Evolutionary conservation across 2,888 invertebrate genomes (phyloP).

Genomic region (Xestia xanthographa): DNA sequence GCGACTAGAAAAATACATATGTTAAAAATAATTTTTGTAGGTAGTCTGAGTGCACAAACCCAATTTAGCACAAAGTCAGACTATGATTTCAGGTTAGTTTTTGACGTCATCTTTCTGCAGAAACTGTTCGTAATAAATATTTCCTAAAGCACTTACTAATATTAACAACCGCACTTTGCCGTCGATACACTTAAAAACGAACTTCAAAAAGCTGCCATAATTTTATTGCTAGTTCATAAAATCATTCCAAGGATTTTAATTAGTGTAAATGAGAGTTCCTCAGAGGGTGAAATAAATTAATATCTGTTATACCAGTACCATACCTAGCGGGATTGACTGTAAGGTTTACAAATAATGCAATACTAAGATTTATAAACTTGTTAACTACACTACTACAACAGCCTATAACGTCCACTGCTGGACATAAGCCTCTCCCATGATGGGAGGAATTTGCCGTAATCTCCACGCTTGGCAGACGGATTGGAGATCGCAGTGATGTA

Average conservation of each 20-base stretch:
- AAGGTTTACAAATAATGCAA: no score
- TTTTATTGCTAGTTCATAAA: constrained; percentile 70
- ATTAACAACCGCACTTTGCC: constrained; percentile 61
- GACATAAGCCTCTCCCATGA: no score
- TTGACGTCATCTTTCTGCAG: constrained; percentile 23
- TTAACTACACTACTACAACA: no score
- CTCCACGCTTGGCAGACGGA: no score
- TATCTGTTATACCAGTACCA: not conserved
- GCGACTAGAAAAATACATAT: not conserved
- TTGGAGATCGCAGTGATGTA: no score
- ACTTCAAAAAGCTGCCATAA: constrained; percentile 62
- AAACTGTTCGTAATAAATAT: constrained; percentile 54
- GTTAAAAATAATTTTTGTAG: not conserved
- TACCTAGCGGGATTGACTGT: not conserved
- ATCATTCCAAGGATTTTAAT: constrained; percentile 66
- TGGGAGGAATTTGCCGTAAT: no score
- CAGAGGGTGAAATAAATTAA: not conserved
- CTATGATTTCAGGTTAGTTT: constrained; percentile 6
- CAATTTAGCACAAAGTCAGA: not conserved
- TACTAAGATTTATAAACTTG: not conserved
- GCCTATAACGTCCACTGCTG: no score
- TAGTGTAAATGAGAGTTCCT: constrained; percentile 45
- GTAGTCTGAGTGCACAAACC: not conserved
- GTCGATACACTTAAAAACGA: constrained; percentile 64
- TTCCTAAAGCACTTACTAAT: constrained; percentile 59